Evolutionary conservation across 2,797 vertebrate genomes (phyloP).

Genomic region (Rhinella marina): DNA sequence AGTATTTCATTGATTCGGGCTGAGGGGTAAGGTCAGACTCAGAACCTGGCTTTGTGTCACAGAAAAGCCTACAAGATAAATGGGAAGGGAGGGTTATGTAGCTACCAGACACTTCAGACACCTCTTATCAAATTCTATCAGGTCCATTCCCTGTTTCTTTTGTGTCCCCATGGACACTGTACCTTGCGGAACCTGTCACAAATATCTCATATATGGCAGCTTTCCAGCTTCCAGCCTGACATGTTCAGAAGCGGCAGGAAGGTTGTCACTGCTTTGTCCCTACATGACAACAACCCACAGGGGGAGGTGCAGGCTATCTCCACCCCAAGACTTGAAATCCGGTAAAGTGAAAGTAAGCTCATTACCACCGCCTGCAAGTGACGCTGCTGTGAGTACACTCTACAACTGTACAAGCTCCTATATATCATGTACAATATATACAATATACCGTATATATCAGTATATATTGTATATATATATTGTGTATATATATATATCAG

Average conservation of each 20-base stretch:
- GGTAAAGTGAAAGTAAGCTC: slow-evolving; percentile 45
- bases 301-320: slow-evolving; percentile 37
- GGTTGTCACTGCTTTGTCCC: slow-evolving; percentile 7
- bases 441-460: too few species aligned
- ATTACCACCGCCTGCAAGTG: slow-evolving; percentile 26
- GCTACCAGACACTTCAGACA: too few species aligned
- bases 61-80: too few species aligned
- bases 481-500: too few species aligned
- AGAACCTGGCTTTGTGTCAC: too few species aligned
- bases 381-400: slow-evolving; percentile 57
- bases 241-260: neutral
- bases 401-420: neutral
- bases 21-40: too few species aligned
- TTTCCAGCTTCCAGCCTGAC: neutral
- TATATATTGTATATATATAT: too few species aligned
- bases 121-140: neutral
- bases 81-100: too few species aligned
- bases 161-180: neutral
- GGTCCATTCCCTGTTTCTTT: neutral
- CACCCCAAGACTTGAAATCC: slow-evolving; percentile 27
- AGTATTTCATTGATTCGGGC: too few species aligned
- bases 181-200: neutral
- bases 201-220: neutral
- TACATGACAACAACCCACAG: slow-evolving; percentile 10
- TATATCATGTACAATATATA: neutral